phyloP scores from a whole-genome alignment of 2,888 invertebrate genomes.

The Stenotaenia linearis region DNA sequence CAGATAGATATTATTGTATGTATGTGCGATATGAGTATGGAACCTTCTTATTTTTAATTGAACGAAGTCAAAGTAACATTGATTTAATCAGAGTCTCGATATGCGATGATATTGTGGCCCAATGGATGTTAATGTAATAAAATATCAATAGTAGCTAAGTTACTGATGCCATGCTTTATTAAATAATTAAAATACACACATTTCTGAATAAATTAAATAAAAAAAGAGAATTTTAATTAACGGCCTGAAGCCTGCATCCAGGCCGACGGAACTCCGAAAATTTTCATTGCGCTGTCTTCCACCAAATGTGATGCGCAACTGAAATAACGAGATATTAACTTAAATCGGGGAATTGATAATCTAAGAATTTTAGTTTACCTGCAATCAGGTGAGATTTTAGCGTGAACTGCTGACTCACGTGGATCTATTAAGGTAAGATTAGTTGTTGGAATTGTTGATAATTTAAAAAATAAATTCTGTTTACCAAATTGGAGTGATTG shows the following conservation, averaged over 20 bases:
- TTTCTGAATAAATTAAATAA: neutral
- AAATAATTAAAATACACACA: neutral
- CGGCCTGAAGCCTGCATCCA: conserved; percentile 1
- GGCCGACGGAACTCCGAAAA: conserved; percentile 35
- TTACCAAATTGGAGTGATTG: neutral
- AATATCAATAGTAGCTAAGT: neutral
- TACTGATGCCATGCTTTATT: neutral
- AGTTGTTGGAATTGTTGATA: too few relatives aligned
- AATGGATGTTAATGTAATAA: conserved; percentile 9
- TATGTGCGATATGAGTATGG: neutral
- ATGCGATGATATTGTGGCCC: neutral
- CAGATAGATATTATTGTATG: neutral
- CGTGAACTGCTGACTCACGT: neutral
- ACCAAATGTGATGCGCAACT: neutral
- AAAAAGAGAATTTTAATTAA: neutral
- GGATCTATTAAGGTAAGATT: neutral
- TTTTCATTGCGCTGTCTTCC: conserved; percentile 33
- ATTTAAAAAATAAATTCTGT: too few relatives aligned
- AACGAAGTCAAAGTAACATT: neutral
- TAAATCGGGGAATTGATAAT: neutral
- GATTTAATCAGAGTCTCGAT: neutral
- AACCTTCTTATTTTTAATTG: neutral
- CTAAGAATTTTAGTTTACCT: neutral
- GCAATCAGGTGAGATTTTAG: neutral
- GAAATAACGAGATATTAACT: neutral